These are phyloP conservation scores for Clarias magur DNA, from an alignment of 2,113 vertebrate genomes.

Conservation along the genomic window DNA sequence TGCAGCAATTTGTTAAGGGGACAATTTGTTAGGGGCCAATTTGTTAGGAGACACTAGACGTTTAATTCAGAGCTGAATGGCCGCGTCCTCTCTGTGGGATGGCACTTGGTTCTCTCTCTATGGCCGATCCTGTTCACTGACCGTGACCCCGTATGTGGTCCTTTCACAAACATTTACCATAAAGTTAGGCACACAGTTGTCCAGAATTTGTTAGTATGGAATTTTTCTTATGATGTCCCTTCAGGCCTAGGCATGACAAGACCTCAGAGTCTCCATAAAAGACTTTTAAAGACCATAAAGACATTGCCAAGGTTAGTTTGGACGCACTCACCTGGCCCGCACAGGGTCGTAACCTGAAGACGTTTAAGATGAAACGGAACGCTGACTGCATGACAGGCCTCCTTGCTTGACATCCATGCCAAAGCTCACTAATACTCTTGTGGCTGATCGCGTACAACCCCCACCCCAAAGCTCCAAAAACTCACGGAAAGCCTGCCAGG, in stretches of 20 bases:
- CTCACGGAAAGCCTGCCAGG: not conserved
- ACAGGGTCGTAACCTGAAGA: not conserved
- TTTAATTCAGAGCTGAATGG: too few species aligned
- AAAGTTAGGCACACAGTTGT: not conserved
- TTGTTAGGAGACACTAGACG: too few species aligned
- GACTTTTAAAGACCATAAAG: not conserved
- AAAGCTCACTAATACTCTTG: not conserved
- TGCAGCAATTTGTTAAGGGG: too few species aligned
- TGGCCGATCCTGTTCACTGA: not conserved
- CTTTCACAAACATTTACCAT: not conserved
- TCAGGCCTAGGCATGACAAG: too few species aligned
- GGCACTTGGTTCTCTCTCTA: too few species aligned
- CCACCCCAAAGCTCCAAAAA: not conserved
- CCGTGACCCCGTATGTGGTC: not conserved
- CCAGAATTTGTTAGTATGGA: not conserved
- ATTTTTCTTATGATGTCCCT: not conserved
- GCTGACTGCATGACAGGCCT: too few species aligned
- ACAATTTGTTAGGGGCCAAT: too few species aligned
- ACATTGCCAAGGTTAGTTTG: not conserved
- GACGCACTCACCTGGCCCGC: not conserved
- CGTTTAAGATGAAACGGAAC: not conserved
- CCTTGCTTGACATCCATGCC: not conserved
- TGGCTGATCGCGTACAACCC: not conserved
- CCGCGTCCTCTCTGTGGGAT: too few species aligned
- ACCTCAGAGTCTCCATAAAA: not conserved